Base-by-base conservation (phyloP, 92 coral and sea anemone species). In the Desmophyllum pertusum region DNA sequence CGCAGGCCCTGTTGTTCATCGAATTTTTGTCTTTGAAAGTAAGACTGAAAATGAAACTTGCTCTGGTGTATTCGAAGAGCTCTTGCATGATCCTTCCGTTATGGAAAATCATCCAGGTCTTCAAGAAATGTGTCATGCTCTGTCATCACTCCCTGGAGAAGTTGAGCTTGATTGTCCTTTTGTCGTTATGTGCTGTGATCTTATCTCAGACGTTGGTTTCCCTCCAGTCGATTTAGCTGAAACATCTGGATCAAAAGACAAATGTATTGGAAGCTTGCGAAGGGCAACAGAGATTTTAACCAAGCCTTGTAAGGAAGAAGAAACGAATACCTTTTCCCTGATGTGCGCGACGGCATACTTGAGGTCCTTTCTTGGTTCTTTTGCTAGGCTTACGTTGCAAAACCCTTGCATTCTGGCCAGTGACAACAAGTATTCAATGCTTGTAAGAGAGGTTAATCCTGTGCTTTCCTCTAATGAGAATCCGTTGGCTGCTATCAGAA, bases 261-360 rank as follows among this genome's bases (percentile, higher is more conserved):
- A 36, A 25, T 42, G 37, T 18, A 86, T 94, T 69, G 57, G 45
- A 40, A 69, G 73, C 33, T 48, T 91, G 9, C 80, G 78, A 25
- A 77, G 57, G 43, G 93, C 98, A 11, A 63, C 66, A 36, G 53
- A 84, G 3, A 59, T 88, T 59, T 79, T 91, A 29, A 51, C 86
- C 43, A 78, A 82, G 48, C 69, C 81, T 69, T 69, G n/a, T 39
- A 69, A 69, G 15, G 83, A 39, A 36, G 83, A 55, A 38, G 83
- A 87, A 18, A 86, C 46, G 46, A 75, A 83, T 53, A 79, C 85
- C 8, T 81, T 94, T 38, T 43, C 21, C 39, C 43, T 94, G 39
- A 72, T 94, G 30, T 91, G 90, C 40, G 91, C 94, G 3, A 81
- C 87, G 69, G 94, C 98, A n/a, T 91, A 85, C 68, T 76, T 91